phyloP scores from a whole-genome alignment of 2,797 vertebrate genomes.

The Manis pentadactyla region DNA sequence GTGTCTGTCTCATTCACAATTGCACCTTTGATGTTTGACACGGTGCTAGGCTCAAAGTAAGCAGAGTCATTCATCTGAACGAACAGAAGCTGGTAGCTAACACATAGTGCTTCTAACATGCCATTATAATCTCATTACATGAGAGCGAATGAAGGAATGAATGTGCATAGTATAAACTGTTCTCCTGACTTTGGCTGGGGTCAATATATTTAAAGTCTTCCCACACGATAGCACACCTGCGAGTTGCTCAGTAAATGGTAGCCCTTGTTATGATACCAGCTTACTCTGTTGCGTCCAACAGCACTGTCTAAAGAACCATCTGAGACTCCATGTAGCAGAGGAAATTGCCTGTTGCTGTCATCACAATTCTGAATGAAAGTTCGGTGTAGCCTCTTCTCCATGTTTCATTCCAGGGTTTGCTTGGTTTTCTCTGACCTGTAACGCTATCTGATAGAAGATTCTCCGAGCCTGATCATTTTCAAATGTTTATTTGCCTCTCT shows the following conservation, averaged over 20 bases:
- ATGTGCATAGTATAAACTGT: neutral
- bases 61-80: neutral
- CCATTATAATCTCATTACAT: neutral
- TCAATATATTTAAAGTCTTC: neutral
- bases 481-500: slow-evolving; percentile 83
- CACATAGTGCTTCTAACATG: neutral
- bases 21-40: neutral
- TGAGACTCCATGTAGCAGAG: neutral
- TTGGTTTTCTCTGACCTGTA: slow-evolving; percentile 33
- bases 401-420: neutral
- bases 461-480: slow-evolving; percentile 76
- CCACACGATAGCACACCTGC: neutral
- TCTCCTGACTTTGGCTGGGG: neutral
- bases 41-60: neutral
- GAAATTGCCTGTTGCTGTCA: slow-evolving; percentile 12
- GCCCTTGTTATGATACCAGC: neutral
- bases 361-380: neutral
- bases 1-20: neutral
- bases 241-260: neutral
- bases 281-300: neutral
- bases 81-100: neutral
- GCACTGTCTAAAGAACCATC: neutral
- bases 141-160: neutral
- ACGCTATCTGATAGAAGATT: slow-evolving; percentile 51
- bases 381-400: neutral